Percentiles rank a stretch among this genome's conserved stretches.
Evolutionary conservation across 2,113 vertebrate species (phyloP).

Genomic region (Rhinopomastus cyanomelas): DNA sequence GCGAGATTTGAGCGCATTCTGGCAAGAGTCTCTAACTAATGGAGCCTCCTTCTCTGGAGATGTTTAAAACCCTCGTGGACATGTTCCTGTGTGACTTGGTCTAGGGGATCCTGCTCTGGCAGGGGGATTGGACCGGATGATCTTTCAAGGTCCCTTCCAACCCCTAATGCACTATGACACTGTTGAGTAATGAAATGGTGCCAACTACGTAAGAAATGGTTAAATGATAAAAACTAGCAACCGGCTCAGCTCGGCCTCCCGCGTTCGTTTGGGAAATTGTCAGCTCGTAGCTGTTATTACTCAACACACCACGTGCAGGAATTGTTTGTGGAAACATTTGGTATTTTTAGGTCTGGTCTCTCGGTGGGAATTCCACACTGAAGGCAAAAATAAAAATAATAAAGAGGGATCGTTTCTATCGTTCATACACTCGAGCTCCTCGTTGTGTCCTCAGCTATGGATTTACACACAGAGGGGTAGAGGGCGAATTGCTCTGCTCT

Average conservation of each 20-base stretch:
- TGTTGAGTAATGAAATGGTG: no score
- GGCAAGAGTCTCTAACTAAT: background rate
- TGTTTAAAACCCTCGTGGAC: no score
- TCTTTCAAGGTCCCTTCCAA: no score
- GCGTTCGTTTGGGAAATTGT: background rate
- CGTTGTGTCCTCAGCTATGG: background rate
- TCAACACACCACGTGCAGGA: background rate
- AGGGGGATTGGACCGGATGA: no score
- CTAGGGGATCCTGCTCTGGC: no score
- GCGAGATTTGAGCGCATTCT: slow-evolving; percentile 28
- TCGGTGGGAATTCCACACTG: slow-evolving; percentile 39
- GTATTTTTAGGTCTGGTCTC: slow-evolving; percentile 45
- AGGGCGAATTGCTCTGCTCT: slow-evolving; percentile 10
- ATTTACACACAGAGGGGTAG: background rate
- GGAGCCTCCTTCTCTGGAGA: no score
- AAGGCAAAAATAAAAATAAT: background rate
- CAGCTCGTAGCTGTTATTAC: background rate
- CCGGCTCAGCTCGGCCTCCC: background rate
- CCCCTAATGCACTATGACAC: no score
- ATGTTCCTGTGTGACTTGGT: no score
- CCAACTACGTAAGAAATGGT: no score
- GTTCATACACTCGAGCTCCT: background rate
- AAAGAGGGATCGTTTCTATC: background rate
- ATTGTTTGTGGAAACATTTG: slow-evolving; percentile 54
- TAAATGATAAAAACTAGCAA: background rate